phyloP scores from a whole-genome alignment of 2,113 vertebrate species.

The Prietella phreatophila region DNA sequence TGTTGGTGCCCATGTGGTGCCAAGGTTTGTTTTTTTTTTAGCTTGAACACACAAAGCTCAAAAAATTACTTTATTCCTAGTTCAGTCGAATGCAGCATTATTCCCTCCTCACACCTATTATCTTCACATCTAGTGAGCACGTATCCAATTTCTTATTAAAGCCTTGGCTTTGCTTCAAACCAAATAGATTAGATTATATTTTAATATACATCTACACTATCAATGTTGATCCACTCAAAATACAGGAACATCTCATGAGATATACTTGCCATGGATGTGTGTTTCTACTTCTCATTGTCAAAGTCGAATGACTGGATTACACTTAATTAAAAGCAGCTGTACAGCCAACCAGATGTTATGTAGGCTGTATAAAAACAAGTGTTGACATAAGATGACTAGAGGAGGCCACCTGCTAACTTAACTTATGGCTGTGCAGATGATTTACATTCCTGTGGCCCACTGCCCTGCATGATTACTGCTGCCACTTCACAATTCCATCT shows the following conservation, averaged over 20 bases:
- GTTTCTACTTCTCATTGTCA: neutral
- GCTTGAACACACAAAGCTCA: neutral
- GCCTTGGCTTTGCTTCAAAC: constrained; percentile 64
- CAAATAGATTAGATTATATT: constrained; percentile 67
- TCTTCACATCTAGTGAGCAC: neutral
- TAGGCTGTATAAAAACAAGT: constrained; percentile 75
- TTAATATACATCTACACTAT: constrained; percentile 73
- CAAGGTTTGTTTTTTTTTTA: neutral
- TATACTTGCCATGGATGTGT: neutral
- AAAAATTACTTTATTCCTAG: neutral
- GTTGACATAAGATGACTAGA: constrained; percentile 86
- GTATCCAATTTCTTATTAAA: neutral
- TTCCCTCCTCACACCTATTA: neutral
- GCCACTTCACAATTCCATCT: constrained; percentile 82
- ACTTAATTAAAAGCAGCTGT: constrained; percentile 88
- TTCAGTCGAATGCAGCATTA: neutral
- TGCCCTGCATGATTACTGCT: constrained; percentile 86
- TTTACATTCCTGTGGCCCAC: constrained; percentile 96
- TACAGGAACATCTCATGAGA: neutral
- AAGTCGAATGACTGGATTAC: constrained; percentile 78
- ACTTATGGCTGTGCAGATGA: constrained; percentile 81
- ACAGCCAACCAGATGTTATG: constrained; percentile 81
- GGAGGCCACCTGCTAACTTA: constrained; percentile 91
- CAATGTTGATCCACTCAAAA: neutral
- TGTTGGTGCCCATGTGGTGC: neutral